Base-by-base conservation (phyloP, 2,113 vertebrate genomes). In the Trogon melanurus region DNA sequence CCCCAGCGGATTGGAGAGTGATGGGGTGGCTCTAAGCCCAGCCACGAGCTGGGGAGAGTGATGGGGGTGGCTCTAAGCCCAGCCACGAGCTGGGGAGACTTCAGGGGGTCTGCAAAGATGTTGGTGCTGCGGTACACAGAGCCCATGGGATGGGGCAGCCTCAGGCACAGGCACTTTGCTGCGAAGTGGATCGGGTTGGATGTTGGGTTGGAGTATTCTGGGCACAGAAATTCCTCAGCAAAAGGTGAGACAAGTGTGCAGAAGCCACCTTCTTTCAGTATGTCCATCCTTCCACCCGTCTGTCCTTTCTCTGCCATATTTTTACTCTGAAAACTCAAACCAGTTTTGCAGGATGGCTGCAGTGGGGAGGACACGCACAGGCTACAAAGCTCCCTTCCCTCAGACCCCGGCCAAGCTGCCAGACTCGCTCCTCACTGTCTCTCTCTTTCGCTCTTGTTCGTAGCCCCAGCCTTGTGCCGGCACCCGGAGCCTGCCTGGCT, bases 321-420 rank as follows among this genome's bases (percentile, higher is more conserved):
- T 82, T n/a, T 36, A 13, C 22, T 69, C 54, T 65, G 57, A 65
- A 80, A 61, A 58, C 45, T 20, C n/a, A 90, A 60, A 27, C 14
- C 23, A 23, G 9, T 54, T 79, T 27, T 41, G 16, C 26, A 1
- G 1, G 0, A 5, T 34, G 47, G 51, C 61, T 66, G 13, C 0
- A 0, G 4, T 11, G 47, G 57, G 26, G 30, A 54, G 48, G n/a
- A 16, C 7, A 1, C 19, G 38, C 34, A 10, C 3, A 29, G 78
- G 16, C 32, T 56, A 0, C 41, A 34, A 36, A 14, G 27, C 13
- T 83, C 44, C 9, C 2, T 58, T 30, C 58, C 30, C 10, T 56
- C 0, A 0, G 18, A 53, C 12, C n/a, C 12, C 34, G 48, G 19
- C 29, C 56, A 71, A 69, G 82, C 48, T 5, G 3, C 34, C 61